Base-by-base conservation (phyloP, 30 jellyfish, hydroid and myxozoan species). In the Nemopilema nomurai region DNA sequence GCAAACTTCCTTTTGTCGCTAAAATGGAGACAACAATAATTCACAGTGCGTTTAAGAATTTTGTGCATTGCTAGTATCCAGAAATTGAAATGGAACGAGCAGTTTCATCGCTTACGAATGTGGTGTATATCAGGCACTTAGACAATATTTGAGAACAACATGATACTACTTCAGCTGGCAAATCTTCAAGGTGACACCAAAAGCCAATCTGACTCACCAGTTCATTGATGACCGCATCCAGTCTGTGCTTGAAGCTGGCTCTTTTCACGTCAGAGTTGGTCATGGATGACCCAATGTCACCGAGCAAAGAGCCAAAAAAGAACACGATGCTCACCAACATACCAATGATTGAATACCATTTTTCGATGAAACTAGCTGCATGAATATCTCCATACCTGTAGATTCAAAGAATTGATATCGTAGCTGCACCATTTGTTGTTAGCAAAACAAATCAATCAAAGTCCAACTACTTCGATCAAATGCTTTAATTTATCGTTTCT, bases 221-320 rank as follows among this genome's bases (percentile, higher is more conserved):
- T 51, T 88, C 81, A 16, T 88, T 53, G 3, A 41, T 62, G 49
- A 88, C 74, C 4, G 89, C 96, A 69, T 81, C 75, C n/a, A 88
- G 68, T 51, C 74, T 62, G 62, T 88, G 96, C 49, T 72, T 76
- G 76, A 57, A 82, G 18, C 89, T 51, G 33, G 93, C 90, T 50
- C 93, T 62, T 71, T 83, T 82, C 28, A 27, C 50, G 79, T 83
- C 97, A 77, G 94, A 49, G 76, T 82, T 89, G 9, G 94, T 89
- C 74, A 89, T 33, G 8, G 93, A 70, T 19, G 97, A 89, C 25
- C 90, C 97, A 90, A 89, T 89, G 77, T 89, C 86, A 22, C 97
- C 97, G 16, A 89, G 84, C 27, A 89, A 51, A 8, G 97, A 83
- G 0, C 97, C 97, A 76, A 81, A 82, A 90, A 89, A 89, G 82